Evolutionary conservation across 2,888 invertebrate genomes (phyloP).

Genomic region (Eupithecia subfuscata): DNA sequence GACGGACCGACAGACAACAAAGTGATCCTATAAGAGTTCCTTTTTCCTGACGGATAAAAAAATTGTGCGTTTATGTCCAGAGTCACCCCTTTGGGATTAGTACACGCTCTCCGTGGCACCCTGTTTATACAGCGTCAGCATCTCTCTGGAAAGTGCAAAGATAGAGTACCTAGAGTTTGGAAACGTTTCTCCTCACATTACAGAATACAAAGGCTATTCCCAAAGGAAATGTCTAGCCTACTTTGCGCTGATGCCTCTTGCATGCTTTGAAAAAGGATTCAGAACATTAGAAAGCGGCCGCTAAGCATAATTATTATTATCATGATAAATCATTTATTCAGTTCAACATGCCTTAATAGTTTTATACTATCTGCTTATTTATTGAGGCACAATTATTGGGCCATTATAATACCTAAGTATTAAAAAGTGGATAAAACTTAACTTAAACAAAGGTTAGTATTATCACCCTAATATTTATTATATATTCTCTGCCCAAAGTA

Average conservation of each 20-base stretch:
- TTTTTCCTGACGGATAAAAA: too few species aligned
- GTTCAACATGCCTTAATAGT: neutral
- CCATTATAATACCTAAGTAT: too few species aligned
- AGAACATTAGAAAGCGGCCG: constrained; percentile 3
- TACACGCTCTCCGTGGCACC: too few species aligned
- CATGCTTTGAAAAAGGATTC: neutral
- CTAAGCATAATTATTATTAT: neutral
- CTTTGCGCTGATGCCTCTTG: constrained; percentile 1
- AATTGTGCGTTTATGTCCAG: too few species aligned
- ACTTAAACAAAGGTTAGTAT: neutral
- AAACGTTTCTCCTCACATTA: constrained; percentile 3
- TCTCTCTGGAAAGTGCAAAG: neutral
- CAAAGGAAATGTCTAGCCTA: constrained; percentile 6
- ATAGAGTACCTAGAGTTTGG: neutral
- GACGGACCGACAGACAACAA: too few species aligned
- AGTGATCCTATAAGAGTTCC: too few species aligned
- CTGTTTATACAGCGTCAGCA: neutral
- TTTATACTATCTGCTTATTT: neutral
- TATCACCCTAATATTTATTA: too few species aligned
- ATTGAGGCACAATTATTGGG: neutral
- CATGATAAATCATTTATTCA: neutral
- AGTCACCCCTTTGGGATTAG: too few species aligned
- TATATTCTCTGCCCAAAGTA: neutral
- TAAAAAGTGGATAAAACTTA: neutral
- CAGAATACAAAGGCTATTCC: constrained; percentile 6